phyloP scores from a whole-genome alignment of 2,113 vertebrate species.

The Brachyhypopomus occidentalis region DNA sequence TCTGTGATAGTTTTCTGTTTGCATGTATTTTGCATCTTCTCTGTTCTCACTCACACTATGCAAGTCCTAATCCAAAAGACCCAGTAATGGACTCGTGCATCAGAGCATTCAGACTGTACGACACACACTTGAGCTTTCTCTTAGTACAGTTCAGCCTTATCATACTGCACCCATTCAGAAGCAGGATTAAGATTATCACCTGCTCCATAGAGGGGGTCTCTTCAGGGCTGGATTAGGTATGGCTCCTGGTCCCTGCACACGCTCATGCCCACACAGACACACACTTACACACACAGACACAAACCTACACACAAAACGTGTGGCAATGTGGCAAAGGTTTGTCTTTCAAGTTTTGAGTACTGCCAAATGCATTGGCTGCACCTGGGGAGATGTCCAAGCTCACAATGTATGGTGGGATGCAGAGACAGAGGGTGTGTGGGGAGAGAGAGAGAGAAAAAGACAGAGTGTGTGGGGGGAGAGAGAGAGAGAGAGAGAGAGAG shows the following conservation, averaged over 20 bases:
- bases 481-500: background rate
- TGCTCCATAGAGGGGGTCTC: conserved; percentile 34
- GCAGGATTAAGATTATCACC: conserved; percentile 57
- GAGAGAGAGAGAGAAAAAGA: background rate
- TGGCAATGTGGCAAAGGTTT: conserved; percentile 11
- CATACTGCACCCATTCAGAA: conserved; percentile 34
- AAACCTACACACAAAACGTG: background rate
- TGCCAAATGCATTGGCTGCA: conserved; percentile 2
- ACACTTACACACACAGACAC: conserved; percentile 5
- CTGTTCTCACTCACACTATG: too few relatives aligned
- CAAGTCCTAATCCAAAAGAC: background rate
- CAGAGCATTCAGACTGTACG: background rate
- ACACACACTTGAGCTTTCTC: conserved; percentile 10
- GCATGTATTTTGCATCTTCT: background rate
- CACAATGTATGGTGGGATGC: background rate
- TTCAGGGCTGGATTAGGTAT: conserved; percentile 48
- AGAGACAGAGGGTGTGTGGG: background rate
- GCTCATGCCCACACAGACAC: conserved; percentile 8
- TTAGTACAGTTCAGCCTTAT: conserved; percentile 32
- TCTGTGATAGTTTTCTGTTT: background rate
- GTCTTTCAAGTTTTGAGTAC: conserved; percentile 5
- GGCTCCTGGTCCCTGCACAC: conserved; percentile 46
- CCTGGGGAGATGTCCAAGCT: background rate
- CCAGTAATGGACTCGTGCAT: background rate
- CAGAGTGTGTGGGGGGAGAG: background rate